A percentile compares a stretch with the other conserved stretches of the same genome.
These are phyloP conservation scores for Chloroclysta siterata DNA, from an alignment of 2,888 invertebrate genomes.

Conservation along the genomic window DNA sequence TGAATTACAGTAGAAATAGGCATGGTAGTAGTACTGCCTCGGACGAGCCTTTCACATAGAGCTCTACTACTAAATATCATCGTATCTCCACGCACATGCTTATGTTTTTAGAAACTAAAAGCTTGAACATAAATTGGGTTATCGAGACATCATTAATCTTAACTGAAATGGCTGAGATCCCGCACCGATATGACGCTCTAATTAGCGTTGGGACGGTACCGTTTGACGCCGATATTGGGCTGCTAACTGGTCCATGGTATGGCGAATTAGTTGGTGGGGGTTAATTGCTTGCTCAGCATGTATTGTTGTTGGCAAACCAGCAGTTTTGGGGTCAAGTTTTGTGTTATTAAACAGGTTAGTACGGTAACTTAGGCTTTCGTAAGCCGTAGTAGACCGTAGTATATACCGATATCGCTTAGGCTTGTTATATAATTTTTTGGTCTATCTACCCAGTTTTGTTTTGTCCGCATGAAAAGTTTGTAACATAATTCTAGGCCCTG, in stretches of 20 bases:
- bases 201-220: conserved; percentile 33
- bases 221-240: background rate
- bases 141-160: conserved; percentile 17
- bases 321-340: no score
- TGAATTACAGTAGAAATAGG: no score
- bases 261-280: background rate
- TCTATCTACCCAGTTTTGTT: no score
- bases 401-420: no score
- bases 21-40: no score
- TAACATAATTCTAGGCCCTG: no score
- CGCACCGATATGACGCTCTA: conserved; percentile 30
- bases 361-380: no score
- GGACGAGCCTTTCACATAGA: background rate
- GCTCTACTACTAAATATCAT: background rate
- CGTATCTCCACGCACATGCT: background rate
- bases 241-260: background rate
- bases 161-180: conserved; percentile 14
- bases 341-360: no score
- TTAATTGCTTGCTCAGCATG: background rate
- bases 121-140: background rate
- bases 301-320: no score
- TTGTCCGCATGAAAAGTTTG: no score
- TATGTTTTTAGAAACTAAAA: background rate
- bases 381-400: no score
- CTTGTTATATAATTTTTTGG: no score